Evolutionary conservation across 2,113 vertebrate genomes (phyloP), one percentile per base, ranked within the genome.

Genomic region (Gila orcuttii): DNA sequence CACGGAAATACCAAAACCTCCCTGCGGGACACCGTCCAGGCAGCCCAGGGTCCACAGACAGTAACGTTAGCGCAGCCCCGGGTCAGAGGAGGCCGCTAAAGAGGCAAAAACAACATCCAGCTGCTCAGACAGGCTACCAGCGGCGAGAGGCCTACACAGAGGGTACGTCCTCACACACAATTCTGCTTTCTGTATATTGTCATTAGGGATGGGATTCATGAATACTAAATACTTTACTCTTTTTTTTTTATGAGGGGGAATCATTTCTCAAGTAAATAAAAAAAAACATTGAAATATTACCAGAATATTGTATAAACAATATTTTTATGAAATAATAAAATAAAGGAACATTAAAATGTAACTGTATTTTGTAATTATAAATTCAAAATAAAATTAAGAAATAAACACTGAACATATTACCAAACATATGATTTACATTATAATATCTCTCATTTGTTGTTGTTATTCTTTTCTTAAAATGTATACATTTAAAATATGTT

Each of bases 1-100:
- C 96, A 88, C 96, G 97, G 85, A 97, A 97, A 92, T 97, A 97
- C 94, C 97, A 97, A 92, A 97, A 96, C 86, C 93, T 93, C 75
- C 95, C 96, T 12, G 93, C 96, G 84, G 95, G 96, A 88, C 96
- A 96, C 52, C 94, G 98, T 90, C 98, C 98, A 55, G 94, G 96
- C 82, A 99, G 98, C 90, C 98, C 98, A 0, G 94, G 99, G 87
- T 99, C 98, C 77, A 98, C 98, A 0, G 98, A 99, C 94, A 97
- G 98, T 92, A 99, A 96, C 91, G 96, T 99, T 96, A 99, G 98
- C 79, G 95, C 97, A 86, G 97, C 96, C 39, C 93, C 97, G 28
- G 95, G 97, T 90, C 98, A 98, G 93, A 97, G 97, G 94, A 96
- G 98, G 88, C 98, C 98, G 87, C 93, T 96, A 86, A 99, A 98